These are phyloP conservation scores for Gracilinanus agilis DNA, from an alignment of 2,113 vertebrate species.

Conservation along the genomic window DNA sequence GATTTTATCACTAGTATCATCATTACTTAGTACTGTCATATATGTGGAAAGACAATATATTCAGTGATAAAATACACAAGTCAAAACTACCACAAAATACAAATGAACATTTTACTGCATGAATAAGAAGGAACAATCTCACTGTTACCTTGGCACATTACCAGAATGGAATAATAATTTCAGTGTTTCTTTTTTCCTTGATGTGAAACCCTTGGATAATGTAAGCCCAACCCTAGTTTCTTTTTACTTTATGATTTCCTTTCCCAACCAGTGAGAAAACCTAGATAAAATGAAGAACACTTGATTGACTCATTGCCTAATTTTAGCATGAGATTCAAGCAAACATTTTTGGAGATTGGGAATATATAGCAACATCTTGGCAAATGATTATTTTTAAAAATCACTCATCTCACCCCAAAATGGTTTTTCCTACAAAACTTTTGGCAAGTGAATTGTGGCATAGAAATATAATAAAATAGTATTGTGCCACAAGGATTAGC, in stretches of 20 bases:
- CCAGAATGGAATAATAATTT: not conserved
- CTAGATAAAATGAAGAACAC: conserved; percentile 27
- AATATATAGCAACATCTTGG: not conserved
- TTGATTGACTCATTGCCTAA: conserved; percentile 4
- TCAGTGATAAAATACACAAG: not conserved
- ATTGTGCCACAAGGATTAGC: not conserved
- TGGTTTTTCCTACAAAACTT: not conserved
- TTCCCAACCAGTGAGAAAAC: not conserved
- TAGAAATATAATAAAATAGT: not conserved
- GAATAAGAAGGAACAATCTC: not conserved
- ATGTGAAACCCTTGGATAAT: conserved; percentile 23
- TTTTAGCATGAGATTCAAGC: conserved; percentile 49
- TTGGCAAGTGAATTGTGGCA: not conserved
- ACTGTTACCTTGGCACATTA: not conserved
- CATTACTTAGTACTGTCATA: conserved; percentile 9
- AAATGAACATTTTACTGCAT: not conserved
- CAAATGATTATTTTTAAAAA: not conserved
- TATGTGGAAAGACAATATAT: not conserved
- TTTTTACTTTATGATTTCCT: conserved; percentile 19
- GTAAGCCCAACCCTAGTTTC: not conserved
- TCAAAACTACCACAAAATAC: not conserved
- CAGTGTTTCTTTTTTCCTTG: conserved; percentile 10
- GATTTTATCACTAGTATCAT: conserved; percentile 12
- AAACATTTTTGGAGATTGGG: conserved; percentile 48
- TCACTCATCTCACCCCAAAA: not conserved